Evolutionary conservation across 2,888 invertebrate species (phyloP).

Genomic region (Malacosoma neustria): DNA sequence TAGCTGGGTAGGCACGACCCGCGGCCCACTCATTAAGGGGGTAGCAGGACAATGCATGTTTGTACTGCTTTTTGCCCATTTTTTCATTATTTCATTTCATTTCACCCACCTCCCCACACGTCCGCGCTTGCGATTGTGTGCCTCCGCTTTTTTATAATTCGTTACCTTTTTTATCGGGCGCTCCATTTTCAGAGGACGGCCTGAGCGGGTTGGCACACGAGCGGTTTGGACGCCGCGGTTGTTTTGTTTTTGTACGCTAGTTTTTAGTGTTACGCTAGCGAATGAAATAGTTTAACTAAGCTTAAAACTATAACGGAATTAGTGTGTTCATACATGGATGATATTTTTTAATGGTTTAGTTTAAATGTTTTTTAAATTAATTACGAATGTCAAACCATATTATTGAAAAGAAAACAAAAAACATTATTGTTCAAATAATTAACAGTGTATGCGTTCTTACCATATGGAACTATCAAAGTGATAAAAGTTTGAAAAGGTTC

Average conservation of each 20-base stretch:
- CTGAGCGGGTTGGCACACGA: slow-evolving; percentile 31
- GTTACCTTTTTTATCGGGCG: slow-evolving; percentile 75
- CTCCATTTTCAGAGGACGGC: slow-evolving; percentile 72
- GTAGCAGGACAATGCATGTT: slow-evolving; percentile 71
- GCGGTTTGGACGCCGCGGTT: slow-evolving; percentile 29
- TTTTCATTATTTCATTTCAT: slow-evolving; percentile 76
- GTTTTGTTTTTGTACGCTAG: slow-evolving; percentile 1
- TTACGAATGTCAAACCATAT: slow-evolving; percentile 3
- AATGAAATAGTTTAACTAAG: not conserved
- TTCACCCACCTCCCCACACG: slow-evolving; percentile 70
- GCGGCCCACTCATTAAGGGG: slow-evolving; percentile 61
- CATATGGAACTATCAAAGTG: no score
- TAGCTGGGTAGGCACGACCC: slow-evolving; percentile 35
- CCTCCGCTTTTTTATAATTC: slow-evolving; percentile 73
- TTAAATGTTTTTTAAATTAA: slow-evolving; percentile 6
- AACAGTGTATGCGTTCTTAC: no score
- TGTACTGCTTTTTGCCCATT: slow-evolving; percentile 74
- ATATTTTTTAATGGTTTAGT: no score
- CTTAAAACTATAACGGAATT: slow-evolving; percentile 1
- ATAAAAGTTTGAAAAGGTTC: no score
- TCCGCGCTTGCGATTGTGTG: slow-evolving; percentile 72
- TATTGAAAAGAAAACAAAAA: slow-evolving; percentile 2
- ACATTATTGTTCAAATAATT: no score
- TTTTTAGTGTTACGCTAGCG: not conserved
- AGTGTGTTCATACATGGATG: no score